Evolutionary conservation across 2,113 vertebrate species (phyloP).

Genomic region (Ibidorhyncha struthersii): DNA sequence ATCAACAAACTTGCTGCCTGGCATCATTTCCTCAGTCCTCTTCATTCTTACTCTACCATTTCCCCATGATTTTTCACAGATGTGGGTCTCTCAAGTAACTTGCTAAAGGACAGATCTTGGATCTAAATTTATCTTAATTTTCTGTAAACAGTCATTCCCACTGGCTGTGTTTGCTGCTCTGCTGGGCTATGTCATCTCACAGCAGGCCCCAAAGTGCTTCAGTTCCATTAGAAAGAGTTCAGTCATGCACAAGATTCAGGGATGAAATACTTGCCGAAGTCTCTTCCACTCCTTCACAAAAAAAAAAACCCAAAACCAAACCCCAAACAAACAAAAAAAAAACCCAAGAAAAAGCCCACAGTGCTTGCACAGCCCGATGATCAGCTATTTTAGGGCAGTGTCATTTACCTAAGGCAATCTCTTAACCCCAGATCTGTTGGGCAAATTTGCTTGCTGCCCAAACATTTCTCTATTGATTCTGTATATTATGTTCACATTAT

Average conservation of each 20-base stretch:
- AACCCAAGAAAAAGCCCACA: accelerated
- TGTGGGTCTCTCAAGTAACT: not conserved
- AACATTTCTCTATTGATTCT: not conserved
- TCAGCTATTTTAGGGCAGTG: not conserved
- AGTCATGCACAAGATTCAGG: not conserved
- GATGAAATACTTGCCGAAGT: not conserved
- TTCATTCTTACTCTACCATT: not conserved
- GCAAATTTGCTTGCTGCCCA: not conserved
- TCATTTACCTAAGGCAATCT: not conserved
- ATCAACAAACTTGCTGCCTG: too few species aligned
- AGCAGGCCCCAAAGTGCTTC: not conserved
- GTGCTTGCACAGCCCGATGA: not conserved
- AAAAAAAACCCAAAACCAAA: not conserved
- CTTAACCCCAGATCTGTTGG: not conserved
- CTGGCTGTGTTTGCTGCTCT: not conserved
- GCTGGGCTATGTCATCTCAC: not conserved
- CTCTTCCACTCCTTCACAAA: not conserved
- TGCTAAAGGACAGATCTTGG: not conserved
- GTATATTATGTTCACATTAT: not conserved
- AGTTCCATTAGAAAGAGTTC: not conserved
- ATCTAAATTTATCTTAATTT: constrained; percentile 3
- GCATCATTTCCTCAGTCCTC: not conserved
- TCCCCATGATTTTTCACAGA: not conserved
- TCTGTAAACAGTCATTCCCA: not conserved
- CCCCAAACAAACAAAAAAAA: not conserved